Conservation (phyloP, 2,888 invertebrate species). For the Cenopis cana region DNA sequence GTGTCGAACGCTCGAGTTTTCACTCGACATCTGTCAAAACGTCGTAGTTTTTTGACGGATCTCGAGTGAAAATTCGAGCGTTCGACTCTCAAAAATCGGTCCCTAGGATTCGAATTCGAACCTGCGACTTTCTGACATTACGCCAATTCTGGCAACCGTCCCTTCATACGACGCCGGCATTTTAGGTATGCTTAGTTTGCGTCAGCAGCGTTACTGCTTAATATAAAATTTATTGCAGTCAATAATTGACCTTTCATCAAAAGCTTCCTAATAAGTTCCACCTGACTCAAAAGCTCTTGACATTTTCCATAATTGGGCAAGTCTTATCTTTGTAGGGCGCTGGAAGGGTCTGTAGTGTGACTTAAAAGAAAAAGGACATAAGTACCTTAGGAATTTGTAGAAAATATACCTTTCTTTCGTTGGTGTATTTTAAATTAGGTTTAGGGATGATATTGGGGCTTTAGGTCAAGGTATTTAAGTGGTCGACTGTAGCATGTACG, state of each 20-base stretch:
- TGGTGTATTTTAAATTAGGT: neutral
- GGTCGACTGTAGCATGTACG: neutral
- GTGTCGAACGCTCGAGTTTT: no score
- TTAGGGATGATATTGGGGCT: neutral
- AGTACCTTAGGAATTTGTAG: neutral
- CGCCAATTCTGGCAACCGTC: no score
- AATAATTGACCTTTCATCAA: constrained; percentile 19
- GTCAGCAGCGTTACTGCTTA: no score
- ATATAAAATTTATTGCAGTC: no score
- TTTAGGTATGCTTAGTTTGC: no score
- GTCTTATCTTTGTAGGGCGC: constrained; percentile 13
- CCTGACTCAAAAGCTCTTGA: constrained; percentile 6
- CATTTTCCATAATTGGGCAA: constrained; percentile 29
- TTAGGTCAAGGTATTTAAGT: constrained; percentile 1
- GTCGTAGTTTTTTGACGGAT: no score
- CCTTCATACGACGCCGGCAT: no score
- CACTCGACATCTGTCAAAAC: no score
- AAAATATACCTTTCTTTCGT: neutral
- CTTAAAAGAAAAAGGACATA: neutral
- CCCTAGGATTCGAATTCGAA: no score
- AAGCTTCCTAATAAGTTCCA: constrained; percentile 20
- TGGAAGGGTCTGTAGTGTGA: neutral
- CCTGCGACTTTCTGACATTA: no score
- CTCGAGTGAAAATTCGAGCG: no score
- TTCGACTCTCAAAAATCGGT: no score